A percentile compares a stretch with the other conserved stretches of the same genome.
phyloP scores from a whole-genome alignment of 2,797 vertebrate species.

The Caiman crocodilus region DNA sequence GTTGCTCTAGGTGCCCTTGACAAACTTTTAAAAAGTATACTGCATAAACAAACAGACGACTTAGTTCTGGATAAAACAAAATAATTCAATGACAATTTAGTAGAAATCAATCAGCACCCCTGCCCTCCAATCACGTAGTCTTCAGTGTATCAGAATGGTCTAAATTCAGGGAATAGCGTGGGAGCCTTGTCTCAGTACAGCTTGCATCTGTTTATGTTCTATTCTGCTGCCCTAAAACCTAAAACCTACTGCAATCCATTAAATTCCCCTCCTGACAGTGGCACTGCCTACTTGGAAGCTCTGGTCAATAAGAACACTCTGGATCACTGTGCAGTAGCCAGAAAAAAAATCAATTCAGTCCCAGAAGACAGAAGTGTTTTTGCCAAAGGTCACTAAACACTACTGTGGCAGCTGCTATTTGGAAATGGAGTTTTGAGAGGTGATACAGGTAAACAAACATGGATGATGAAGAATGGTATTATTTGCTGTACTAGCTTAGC shows the following conservation, averaged over 20 bases:
- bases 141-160: not conserved
- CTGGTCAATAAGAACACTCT: slow-evolving; percentile 34
- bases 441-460: slow-evolving; percentile 3
- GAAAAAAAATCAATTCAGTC: slow-evolving; percentile 20
- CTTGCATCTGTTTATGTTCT: not conserved
- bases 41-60: not conserved
- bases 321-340: slow-evolving; percentile 25
- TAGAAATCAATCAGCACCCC: not conserved
- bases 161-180: not conserved
- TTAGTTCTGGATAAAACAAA: not conserved
- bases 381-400: slow-evolving; percentile 43
- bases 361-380: slow-evolving; percentile 45
- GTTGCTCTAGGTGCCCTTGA: not conserved
- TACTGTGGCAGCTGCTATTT: slow-evolving; percentile 40
- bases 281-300: slow-evolving; percentile 23
- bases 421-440: slow-evolving; percentile 17
- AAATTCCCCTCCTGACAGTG: slow-evolving; percentile 33
- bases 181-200: not conserved
- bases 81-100: not conserved
- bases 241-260: slow-evolving; percentile 1
- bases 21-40: not conserved
- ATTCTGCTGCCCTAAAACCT: slow-evolving; percentile 53
- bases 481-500: not conserved
- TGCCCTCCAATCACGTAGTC: rapidly evolving
- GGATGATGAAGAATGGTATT: slow-evolving; percentile 9